phyloP scores from a whole-genome alignment of 2,797 vertebrate genomes.

The Buphagus erythrorhynchus region DNA sequence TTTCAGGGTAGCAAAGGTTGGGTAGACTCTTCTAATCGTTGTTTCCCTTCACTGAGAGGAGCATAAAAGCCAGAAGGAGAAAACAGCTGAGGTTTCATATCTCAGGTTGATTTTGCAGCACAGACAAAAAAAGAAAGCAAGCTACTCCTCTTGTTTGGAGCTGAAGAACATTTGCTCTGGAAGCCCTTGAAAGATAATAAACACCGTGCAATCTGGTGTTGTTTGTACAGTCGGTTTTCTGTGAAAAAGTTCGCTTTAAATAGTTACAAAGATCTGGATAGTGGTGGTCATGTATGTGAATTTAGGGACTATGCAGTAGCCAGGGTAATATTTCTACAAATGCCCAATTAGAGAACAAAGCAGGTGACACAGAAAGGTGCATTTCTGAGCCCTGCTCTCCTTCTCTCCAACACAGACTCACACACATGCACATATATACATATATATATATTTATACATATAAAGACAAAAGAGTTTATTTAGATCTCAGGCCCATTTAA shows the following conservation, averaged over 20 bases:
- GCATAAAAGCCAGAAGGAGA: background rate
- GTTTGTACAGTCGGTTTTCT: conserved; percentile 5
- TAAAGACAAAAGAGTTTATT: background rate
- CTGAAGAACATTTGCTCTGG: conserved; percentile 18
- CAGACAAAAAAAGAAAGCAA: conserved; percentile 14
- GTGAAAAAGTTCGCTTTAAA: background rate
- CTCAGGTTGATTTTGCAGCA: conserved; percentile 21
- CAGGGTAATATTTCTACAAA: background rate
- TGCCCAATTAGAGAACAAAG: background rate
- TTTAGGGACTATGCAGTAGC: background rate
- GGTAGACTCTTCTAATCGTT: background rate
- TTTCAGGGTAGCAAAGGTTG: background rate
- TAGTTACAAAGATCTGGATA: background rate
- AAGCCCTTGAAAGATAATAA: conserved; percentile 38
- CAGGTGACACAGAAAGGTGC: background rate
- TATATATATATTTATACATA: too few species aligned
- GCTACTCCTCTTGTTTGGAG: background rate
- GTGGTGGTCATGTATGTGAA: background rate
- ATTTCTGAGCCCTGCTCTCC: background rate
- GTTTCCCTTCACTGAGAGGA: background rate
- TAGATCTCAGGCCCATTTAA: background rate
- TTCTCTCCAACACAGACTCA: background rate
- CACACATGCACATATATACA: background rate
- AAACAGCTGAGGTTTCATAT: conserved; percentile 36
- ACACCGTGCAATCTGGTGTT: background rate